Evolutionary conservation across 2,888 invertebrate genomes (phyloP).

Genomic region (Tenthredo livida): DNA sequence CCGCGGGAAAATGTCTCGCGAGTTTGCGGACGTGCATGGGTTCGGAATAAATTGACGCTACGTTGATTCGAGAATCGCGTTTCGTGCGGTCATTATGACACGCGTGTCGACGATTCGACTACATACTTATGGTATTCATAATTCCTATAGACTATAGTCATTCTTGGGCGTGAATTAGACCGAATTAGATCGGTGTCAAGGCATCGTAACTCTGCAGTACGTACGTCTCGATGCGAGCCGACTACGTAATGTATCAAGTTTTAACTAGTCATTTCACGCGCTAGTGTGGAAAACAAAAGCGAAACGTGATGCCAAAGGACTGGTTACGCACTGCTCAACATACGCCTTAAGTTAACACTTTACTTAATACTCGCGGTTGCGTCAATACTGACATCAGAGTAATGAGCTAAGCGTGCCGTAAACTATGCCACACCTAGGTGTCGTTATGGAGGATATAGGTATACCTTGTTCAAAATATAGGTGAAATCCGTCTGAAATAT

Average conservation of each 20-base stretch:
- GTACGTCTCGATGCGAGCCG: background rate
- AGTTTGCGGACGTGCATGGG: too few species aligned
- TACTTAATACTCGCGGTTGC: slow-evolving; percentile 39
- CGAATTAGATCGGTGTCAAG: slow-evolving; percentile 19
- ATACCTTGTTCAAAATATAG: background rate
- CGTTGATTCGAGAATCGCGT: background rate
- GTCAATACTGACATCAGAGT: slow-evolving; percentile 28
- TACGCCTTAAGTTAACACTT: slow-evolving; percentile 29
- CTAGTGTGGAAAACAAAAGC: slow-evolving; percentile 33
- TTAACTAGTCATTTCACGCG: slow-evolving; percentile 21
- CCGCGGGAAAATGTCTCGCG: too few species aligned
- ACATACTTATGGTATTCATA: background rate
- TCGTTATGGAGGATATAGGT: background rate
- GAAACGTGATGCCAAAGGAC: slow-evolving; percentile 38
- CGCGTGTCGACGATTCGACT: background rate
- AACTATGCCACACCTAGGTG: background rate
- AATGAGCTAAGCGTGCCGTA: slow-evolving; percentile 20
- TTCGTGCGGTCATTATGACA: too few species aligned
- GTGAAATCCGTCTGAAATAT: background rate
- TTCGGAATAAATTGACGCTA: background rate
- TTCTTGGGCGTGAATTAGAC: background rate
- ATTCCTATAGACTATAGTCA: background rate
- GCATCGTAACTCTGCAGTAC: background rate
- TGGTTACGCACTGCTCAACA: slow-evolving; percentile 36
- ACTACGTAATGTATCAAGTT: background rate